These are phyloP conservation scores for Protobothrops mucrosquamatus DNA, from an alignment of 2,113 vertebrate genomes.

Conservation along the genomic window DNA sequence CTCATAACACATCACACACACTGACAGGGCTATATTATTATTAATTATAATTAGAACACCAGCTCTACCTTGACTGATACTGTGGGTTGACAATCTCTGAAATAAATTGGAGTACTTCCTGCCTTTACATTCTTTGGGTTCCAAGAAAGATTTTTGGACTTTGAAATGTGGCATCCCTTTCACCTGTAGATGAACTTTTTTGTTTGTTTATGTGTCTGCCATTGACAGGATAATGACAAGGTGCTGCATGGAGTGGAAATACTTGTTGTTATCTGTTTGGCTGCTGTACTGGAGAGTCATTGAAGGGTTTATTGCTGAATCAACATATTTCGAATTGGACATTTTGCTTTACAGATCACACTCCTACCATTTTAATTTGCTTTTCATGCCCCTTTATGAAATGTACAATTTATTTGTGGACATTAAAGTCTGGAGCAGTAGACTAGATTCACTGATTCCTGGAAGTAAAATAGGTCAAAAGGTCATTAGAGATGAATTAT, in stretches of 20 bases:
- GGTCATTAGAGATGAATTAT: background rate
- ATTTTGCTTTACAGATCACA: background rate
- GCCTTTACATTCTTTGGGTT: too few relatives aligned
- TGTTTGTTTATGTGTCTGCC: background rate
- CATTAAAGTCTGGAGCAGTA: background rate
- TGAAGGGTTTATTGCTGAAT: background rate
- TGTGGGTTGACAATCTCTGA: background rate
- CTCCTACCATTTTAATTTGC: background rate
- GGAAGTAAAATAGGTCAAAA: background rate
- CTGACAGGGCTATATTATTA: background rate
- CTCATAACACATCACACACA: background rate
- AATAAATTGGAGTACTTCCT: background rate
- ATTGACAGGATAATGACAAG: background rate
- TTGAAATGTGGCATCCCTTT: background rate
- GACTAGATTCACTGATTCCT: background rate
- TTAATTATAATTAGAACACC: background rate
- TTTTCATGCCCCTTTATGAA: background rate
- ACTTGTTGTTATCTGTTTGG: background rate
- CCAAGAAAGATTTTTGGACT: too few relatives aligned
- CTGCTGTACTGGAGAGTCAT: background rate
- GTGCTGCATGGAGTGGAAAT: background rate
- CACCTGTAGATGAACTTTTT: background rate
- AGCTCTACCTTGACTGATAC: background rate
- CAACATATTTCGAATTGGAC: background rate
- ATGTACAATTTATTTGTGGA: background rate